These are phyloP conservation scores for Emberiza fucata DNA, from an alignment of 2,113 vertebrate species.

Conservation along the genomic window DNA sequence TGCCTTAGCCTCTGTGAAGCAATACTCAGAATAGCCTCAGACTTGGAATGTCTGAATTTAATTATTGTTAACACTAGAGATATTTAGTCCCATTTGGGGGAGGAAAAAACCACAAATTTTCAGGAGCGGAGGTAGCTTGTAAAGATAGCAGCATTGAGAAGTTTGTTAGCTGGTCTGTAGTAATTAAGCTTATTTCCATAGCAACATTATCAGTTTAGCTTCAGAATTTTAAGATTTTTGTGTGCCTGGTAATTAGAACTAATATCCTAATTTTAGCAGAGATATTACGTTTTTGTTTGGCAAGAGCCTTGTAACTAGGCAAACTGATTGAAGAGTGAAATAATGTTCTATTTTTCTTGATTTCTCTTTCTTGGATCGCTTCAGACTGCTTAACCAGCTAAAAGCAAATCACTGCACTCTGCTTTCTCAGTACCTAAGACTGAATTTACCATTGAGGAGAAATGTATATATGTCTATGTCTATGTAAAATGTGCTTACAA, in stretches of 20 bases:
- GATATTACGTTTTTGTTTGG: slow-evolving; percentile 18
- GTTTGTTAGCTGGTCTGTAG: background rate
- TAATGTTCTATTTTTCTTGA: slow-evolving; percentile 21
- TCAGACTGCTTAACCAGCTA: background rate
- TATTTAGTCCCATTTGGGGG: background rate
- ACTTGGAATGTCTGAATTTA: background rate
- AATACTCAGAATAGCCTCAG: background rate
- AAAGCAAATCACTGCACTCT: background rate
- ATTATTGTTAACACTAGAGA: background rate
- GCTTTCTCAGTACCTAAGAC: background rate
- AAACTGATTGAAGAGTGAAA: background rate
- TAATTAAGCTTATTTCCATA: slow-evolving; percentile 49
- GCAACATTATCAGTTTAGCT: slow-evolving; percentile 30
- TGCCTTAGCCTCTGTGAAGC: background rate
- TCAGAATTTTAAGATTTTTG: background rate
- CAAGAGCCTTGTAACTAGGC: background rate
- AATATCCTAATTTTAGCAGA: slow-evolving; percentile 52
- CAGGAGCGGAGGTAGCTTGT: background rate
- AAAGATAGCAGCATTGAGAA: slow-evolving; percentile 5
- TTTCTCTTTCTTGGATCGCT: background rate
- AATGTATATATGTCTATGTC: background rate
- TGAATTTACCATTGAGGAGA: background rate
- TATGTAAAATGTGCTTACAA: background rate
- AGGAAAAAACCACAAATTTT: background rate
- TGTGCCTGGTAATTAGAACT: slow-evolving; percentile 36